Evolutionary conservation across 2,888 invertebrate genomes (phyloP), one percentile per base, ranked within the genome.

Genomic region (Agrotis segetum): DNA sequence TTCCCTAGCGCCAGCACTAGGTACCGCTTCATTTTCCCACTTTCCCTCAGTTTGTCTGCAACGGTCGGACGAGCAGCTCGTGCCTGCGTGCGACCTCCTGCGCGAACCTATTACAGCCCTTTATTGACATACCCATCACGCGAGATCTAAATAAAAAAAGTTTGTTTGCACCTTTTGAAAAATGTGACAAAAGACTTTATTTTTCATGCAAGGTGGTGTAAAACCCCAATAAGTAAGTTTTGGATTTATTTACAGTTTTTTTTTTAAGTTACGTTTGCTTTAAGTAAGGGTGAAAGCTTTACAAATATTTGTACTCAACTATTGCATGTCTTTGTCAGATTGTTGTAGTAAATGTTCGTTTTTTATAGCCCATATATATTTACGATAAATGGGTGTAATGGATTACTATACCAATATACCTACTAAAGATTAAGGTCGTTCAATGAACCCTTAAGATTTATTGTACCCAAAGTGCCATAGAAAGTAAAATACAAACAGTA

Each of bases 41-140:
- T 90, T 91, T 90, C 84, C 90, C 85, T 84, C 90, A 94, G 94
- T 94, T 83, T 82, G 90, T 88, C 88, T 91, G 81, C 87, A 87
- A 81, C 90, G 81, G 81, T 85, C 77, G 85, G 71, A 69, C 69
- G 63, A 82, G 44, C 56, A 71, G 87, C 84, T 80, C 80, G 91
- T 85, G 69, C 74, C 47, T 52, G 17, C 66, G 29, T 49, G 58
- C 44, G 52, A 21, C 19, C 13, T 59, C n/a, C 40, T 46, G 47
- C 78, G 70, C 74, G 74, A 52, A 61, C 53, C 44, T 49, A 60
- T 71, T 62, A 69, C 59, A 74, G 78, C 78, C 81, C 81, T 80
- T 72, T 82, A 81, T 77, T 83, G 79, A 77, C 82, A 81, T 76
- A 73, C 63, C 70, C 49, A 80, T 78, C 70, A 83, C 85, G 86